Base-by-base conservation (phyloP, 2,888 invertebrate genomes). In the Lepidochrysops patricia region DNA sequence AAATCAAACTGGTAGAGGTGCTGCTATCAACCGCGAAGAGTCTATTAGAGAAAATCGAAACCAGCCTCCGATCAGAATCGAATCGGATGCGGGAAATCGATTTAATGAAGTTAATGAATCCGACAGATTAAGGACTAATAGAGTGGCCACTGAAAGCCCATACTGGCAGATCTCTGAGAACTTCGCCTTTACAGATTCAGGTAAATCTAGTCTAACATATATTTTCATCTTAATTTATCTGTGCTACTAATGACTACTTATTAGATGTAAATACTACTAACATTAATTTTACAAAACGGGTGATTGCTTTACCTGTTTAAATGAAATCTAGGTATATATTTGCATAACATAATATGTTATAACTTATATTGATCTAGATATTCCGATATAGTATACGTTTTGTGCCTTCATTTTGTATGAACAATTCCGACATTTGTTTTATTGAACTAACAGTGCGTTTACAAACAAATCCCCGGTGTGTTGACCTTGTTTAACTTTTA, bases 171-270 rank as follows among this genome's bases (percentile, higher is more conserved):
- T 72, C 13, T 69, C 75, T 0, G 74, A 72, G 54, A 77, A 70
- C 60, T 64, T 72, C 4, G 66, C 73, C 5, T 72, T 83, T 2
- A 83, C 82, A 23, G 86, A 88, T 61, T 72, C 75, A 62, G 88
- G 88, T 87, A 75, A 73, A 70, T 50, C 26, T 27, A 9, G n/a
- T n/a, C n/a, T n/a, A n/a, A n/a, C n/a, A n/a, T n/a, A n/a, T n/a
- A n/a, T n/a, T n/a, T n/a, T n/a, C n/a, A n/a, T n/a, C n/a, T 26
- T 9, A 13, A 7, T 50, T 12, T 26, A 4, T 29, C 19, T 49
- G 6, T 34, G 13, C 4, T 4, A 43, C 13, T 27, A n/a, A n/a
- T n/a, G n/a, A n/a, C n/a, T n/a, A n/a, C n/a, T n/a, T n/a, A n/a
- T n/a, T n/a, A n/a, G n/a, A n/a, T n/a, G n/a, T n/a, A n/a, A n/a